Percentiles rank a stretch among this genome's conserved stretches.
These are phyloP conservation scores for Drosophila falleni DNA, from an alignment of 2,888 invertebrate species.

Conservation along the genomic window DNA sequence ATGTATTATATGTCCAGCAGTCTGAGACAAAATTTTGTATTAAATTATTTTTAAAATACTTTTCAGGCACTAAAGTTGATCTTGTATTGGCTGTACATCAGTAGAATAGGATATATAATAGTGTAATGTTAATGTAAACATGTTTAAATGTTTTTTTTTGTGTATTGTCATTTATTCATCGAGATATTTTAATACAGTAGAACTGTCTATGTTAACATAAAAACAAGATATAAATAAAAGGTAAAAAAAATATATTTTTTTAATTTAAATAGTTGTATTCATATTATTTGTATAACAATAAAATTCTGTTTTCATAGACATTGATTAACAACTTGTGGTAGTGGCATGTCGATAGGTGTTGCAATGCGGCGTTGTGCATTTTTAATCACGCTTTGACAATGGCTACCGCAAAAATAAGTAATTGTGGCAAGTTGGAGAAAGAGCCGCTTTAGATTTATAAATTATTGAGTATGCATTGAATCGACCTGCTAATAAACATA, in stretches of 20 bases:
- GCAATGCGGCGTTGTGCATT: constrained; percentile 45
- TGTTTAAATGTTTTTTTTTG: too few species aligned
- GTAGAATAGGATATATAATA: too few species aligned
- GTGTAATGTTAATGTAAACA: too few species aligned
- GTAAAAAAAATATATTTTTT: not conserved
- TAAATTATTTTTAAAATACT: not conserved
- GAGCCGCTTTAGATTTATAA: constrained; percentile 47
- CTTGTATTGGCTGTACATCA: not conserved
- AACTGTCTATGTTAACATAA: too few species aligned
- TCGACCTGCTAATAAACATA: constrained; percentile 22
- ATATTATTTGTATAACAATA: constrained; percentile 8
- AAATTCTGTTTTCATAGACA: constrained; percentile 11
- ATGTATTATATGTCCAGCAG: constrained; percentile 2
- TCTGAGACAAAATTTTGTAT: not conserved
- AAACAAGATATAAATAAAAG: too few species aligned
- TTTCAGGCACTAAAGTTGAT: not conserved
- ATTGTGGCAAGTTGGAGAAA: constrained; percentile 47
- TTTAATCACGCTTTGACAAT: constrained; percentile 66
- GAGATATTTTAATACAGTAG: too few species aligned
- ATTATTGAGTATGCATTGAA: constrained; percentile 64
- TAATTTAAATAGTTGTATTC: not conserved
- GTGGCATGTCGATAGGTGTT: constrained; percentile 17
- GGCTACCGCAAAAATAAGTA: constrained; percentile 28
- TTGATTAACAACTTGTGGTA: constrained; percentile 42
- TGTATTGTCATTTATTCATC: too few species aligned